A percentile compares a stretch with the other conserved stretches of the same genome.
phyloP scores from a whole-genome alignment of 92 coral and sea anemone species.

The Porites rus region DNA sequence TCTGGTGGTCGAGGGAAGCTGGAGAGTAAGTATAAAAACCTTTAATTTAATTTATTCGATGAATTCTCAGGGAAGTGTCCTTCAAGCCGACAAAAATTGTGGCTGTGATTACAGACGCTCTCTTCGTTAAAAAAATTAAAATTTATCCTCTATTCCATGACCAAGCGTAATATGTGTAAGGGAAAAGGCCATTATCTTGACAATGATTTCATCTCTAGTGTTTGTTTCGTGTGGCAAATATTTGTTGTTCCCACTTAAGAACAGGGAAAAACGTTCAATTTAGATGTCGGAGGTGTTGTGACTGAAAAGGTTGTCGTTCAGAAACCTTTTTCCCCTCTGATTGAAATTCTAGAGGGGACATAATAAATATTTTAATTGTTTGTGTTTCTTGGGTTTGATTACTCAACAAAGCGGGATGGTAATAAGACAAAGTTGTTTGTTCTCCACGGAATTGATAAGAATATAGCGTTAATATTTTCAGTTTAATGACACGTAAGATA shows the following conservation, averaged over 20 bases:
- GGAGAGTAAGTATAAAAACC: not conserved
- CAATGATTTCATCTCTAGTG: constrained; percentile 18
- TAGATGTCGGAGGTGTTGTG: not conserved
- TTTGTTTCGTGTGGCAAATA: constrained; percentile 36
- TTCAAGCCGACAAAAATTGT: not conserved
- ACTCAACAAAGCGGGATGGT: not conserved
- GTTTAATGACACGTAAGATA: constrained; percentile 14
- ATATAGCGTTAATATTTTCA: constrained; percentile 32
- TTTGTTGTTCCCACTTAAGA: constrained; percentile 40
- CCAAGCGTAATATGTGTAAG: not conserved
- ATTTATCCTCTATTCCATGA: not conserved
- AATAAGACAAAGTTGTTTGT: constrained; percentile 15
- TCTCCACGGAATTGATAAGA: constrained; percentile 14
- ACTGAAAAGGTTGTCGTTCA: not conserved
- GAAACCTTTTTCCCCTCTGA: not conserved
- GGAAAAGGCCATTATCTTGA: not conserved
- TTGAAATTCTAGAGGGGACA: not conserved
- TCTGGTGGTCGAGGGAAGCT: not conserved
- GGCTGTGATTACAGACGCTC: not conserved
- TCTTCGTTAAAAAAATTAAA: not conserved
- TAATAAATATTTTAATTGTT: not conserved
- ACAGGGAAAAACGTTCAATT: not conserved
- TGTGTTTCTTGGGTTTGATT: constrained; percentile 12
- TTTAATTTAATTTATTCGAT: not conserved
- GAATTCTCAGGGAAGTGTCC: not conserved